Percentiles rank a stretch among this genome's conserved stretches.
phyloP scores from a whole-genome alignment of 2,888 invertebrate genomes.

The Lasius fuliginosus region DNA sequence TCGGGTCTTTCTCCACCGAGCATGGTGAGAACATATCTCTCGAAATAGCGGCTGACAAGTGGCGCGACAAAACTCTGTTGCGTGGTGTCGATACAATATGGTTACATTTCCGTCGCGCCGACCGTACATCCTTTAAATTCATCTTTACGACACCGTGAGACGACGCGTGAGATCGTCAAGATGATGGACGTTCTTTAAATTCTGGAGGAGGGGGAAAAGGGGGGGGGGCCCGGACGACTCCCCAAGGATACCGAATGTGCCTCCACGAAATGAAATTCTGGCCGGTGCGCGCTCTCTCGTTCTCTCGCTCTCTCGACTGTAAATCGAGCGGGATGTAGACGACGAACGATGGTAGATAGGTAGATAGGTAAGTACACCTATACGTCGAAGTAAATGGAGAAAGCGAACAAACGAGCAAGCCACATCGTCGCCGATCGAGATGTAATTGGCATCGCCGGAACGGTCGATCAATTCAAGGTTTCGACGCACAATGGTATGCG shows the following conservation, averaged over 20 bases:
- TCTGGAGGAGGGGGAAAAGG: slow-evolving; percentile 4
- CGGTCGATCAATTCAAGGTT: slow-evolving; percentile 40
- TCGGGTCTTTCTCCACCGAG: background rate
- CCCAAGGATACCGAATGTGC: slow-evolving; percentile 64
- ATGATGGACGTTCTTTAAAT: slow-evolving; percentile 66
- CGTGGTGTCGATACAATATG: slow-evolving; percentile 45
- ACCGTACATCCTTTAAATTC: slow-evolving; percentile 58
- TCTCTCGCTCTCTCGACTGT: slow-evolving; percentile 43
- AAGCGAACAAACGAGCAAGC: slow-evolving; percentile 41
- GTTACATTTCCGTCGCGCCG: slow-evolving; percentile 35
- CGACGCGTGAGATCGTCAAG: slow-evolving; percentile 64
- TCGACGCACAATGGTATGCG: slow-evolving; percentile 15
- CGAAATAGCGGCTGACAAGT: slow-evolving; percentile 41
- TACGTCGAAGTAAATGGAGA: slow-evolving; percentile 56
- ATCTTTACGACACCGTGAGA: slow-evolving; percentile 60
- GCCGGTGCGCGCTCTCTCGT: slow-evolving; percentile 30
- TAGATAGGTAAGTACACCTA: background rate
- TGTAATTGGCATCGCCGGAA: slow-evolving; percentile 47
- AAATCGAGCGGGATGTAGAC: slow-evolving; percentile 64
- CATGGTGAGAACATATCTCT: slow-evolving; percentile 9
- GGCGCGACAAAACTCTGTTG: slow-evolving; percentile 33
- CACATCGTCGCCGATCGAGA: slow-evolving; percentile 7
- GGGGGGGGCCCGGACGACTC: slow-evolving; percentile 52
- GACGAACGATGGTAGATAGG: background rate
- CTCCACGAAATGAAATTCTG: slow-evolving; percentile 72